phyloP scores from a whole-genome alignment of 2,888 invertebrate genomes.

The Alsophila aescularia region DNA sequence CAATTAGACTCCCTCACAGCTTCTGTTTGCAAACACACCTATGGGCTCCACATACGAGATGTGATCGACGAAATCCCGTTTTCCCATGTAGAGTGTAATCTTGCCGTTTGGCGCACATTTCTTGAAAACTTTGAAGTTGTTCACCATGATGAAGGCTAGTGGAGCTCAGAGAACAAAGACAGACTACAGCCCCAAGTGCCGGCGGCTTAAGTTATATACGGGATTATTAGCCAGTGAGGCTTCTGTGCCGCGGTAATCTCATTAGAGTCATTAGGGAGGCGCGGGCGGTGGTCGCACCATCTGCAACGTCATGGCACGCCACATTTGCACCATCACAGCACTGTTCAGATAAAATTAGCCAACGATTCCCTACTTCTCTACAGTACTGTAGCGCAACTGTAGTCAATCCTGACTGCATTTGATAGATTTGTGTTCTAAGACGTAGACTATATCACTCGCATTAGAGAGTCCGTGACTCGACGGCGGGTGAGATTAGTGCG shows the following conservation, averaged over 20 bases:
- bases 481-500: not conserved
- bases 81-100: constrained; percentile 92
- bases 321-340: no score
- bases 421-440: no score
- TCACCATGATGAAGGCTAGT: constrained; percentile 88
- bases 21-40: constrained; percentile 82
- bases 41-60: constrained; percentile 93
- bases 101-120: constrained; percentile 95
- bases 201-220: constrained; percentile 56
- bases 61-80: constrained; percentile 95
- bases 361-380: no score
- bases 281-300: not conserved
- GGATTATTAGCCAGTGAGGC: constrained; percentile 63
- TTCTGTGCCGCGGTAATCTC: constrained; percentile 69
- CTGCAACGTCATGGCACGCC: no score
- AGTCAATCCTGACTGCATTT: no score
- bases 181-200: constrained; percentile 4
- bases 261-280: constrained; percentile 54
- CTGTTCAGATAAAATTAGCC: not conserved
- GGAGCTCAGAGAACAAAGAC: constrained; percentile 5
- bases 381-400: no score
- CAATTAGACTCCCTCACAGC: not conserved
- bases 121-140: constrained; percentile 96
- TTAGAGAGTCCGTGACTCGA: not conserved
- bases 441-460: no score